Evolutionary conservation across 2,113 vertebrate species (phyloP), one percentile per base, ranked within the genome.

Genomic region (Fregata magnificens): DNA sequence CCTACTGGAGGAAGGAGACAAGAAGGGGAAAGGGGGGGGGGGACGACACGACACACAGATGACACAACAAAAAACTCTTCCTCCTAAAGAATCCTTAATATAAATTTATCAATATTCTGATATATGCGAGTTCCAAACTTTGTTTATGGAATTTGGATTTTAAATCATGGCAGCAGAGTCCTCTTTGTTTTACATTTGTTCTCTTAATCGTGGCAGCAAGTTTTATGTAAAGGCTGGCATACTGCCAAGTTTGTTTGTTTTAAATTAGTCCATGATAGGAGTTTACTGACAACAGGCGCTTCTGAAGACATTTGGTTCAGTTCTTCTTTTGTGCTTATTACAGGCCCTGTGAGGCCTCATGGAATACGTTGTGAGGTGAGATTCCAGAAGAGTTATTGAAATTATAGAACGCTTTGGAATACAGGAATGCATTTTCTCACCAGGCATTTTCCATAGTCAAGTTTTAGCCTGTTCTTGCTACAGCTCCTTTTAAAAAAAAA

Each of bases 361-460:
- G 13, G 34, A 76, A 5, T 40, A 67, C 83, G 32, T 47, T 86
- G 73, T 44, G 65, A 96, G 40, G 50, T 86, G 59, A 91, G 71
- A 92, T 95, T 95, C 91, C 77, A 87, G 73, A 69, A 79, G 17
- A 82, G 58, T 70, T 94, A 84, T 56, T 82, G 94, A 95, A 93
- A 91, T 71, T 72, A 67, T 10, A 93, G 83, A 26, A 34, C 40
- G 89, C 36, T 86, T 79, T 91, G 73, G 78, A 94, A 85, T 62
- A 95, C n/a, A 96, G 81, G 91, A 95, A 97, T 85, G 93, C 31
- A 76, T 92, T 92, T 95, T 90, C 86, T 96, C 55, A 94, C 52
- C 77, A 87, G 81, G 86, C 70, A 72, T 85, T 92, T 92, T 93
- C 66, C 78, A 74, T 4, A 69, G 56, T 94, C 91, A 97, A 91